Evolutionary conservation across 2,797 vertebrate genomes (phyloP).

Genomic region (Hafferia zeledoni): DNA sequence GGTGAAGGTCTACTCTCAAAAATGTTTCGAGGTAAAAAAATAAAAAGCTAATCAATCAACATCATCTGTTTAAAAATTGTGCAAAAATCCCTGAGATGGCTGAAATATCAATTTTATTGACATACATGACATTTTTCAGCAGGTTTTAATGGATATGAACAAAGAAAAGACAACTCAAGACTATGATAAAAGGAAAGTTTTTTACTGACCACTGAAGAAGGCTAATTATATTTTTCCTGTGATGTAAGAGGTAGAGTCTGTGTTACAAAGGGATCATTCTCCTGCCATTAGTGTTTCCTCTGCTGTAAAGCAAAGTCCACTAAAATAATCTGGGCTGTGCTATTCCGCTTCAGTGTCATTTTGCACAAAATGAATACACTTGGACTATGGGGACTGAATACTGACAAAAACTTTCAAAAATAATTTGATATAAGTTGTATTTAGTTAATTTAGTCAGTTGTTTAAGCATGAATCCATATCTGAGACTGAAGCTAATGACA

Average conservation of each 20-base stretch:
- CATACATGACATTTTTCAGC: background rate
- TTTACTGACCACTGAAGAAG: constrained; percentile 1
- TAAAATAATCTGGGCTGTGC: background rate
- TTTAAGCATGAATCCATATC: background rate
- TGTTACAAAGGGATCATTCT: background rate
- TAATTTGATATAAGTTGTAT: background rate
- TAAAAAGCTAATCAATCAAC: background rate
- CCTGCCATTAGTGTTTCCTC: background rate
- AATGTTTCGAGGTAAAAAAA: background rate
- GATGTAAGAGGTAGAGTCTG: background rate
- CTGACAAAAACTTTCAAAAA: background rate
- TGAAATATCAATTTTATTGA: constrained; percentile 18
- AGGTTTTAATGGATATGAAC: background rate
- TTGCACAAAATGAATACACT: background rate
- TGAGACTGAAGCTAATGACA: background rate
- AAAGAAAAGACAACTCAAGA: background rate
- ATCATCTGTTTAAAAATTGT: background rate
- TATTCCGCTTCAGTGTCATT: background rate
- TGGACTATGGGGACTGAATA: background rate
- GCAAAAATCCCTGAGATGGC: background rate
- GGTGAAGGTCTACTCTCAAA: background rate
- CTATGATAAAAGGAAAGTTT: constrained; percentile 8
- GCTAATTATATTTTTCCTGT: background rate
- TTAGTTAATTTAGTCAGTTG: background rate
- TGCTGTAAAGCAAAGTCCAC: background rate